phyloP scores from a whole-genome alignment of 2,797 vertebrate species.

The Clamator glandarius region DNA sequence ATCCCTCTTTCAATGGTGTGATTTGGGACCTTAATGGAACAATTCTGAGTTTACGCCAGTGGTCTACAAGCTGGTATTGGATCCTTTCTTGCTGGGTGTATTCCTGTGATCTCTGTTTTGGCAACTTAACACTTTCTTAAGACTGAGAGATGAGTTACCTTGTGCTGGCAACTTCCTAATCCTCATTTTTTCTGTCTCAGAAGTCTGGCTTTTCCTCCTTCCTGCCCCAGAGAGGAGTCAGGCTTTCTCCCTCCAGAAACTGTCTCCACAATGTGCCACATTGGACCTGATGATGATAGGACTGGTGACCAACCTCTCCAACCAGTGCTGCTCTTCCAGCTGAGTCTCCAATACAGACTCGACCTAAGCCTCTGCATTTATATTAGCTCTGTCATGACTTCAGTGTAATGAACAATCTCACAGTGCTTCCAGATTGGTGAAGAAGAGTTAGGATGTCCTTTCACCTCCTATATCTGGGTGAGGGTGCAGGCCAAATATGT shows the following conservation, averaged over 20 bases:
- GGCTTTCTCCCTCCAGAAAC: neutral
- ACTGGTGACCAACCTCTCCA: neutral
- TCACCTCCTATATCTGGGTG: neutral
- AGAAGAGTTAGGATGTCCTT: neutral
- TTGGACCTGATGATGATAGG: neutral
- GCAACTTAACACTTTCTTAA: neutral
- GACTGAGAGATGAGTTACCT: neutral
- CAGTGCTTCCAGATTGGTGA: neutral
- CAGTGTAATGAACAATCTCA: neutral
- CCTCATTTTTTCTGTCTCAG: neutral
- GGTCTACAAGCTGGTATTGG: neutral
- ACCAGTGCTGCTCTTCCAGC: neutral
- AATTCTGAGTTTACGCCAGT: neutral
- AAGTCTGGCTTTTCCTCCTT: neutral
- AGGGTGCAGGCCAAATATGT: neutral
- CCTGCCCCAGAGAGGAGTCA: neutral
- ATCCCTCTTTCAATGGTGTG: neutral
- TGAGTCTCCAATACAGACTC: neutral
- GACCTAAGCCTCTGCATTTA: neutral
- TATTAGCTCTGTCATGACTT: neutral
- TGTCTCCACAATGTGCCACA: accelerated
- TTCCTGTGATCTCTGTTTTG: conserved; percentile 21
- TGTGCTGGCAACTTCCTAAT: neutral
- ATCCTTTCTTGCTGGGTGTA: neutral
- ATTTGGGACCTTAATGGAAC: neutral